Conservation (phyloP, 2,888 invertebrate genomes). For the Harpalus rufipes region DNA sequence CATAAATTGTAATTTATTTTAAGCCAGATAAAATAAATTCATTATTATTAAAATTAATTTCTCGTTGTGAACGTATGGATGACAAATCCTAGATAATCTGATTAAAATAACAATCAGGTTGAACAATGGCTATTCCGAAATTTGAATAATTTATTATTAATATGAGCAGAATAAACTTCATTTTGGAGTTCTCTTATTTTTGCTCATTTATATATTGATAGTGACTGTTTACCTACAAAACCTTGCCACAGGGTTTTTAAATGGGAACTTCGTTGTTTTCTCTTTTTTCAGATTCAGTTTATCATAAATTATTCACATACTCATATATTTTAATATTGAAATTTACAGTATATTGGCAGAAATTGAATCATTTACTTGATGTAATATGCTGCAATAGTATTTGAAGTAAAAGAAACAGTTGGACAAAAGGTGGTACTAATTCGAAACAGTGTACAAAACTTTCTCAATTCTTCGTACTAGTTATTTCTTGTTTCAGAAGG, state of each 20-base stretch:
- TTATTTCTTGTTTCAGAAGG: not conserved
- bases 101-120: conserved; percentile 51
- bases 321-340: not conserved
- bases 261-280: conserved; percentile 12
- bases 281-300: not conserved
- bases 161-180: conserved; percentile 19
- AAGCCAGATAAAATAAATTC: conserved; percentile 41
- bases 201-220: conserved; percentile 1
- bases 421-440: not conserved
- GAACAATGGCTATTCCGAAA: conserved; percentile 15
- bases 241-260: not conserved
- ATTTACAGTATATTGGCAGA: not conserved
- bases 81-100: conserved; percentile 41
- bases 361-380: not conserved
- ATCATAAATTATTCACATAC: not conserved
- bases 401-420: not conserved
- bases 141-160: conserved; percentile 47
- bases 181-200: conserved; percentile 12
- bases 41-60: conserved; percentile 44
- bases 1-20: conserved; percentile 41
- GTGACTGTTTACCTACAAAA: not conserved
- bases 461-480: not conserved
- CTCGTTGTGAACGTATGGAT: conserved; percentile 36
- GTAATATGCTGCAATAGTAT: not conserved
- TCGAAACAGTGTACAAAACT: conserved; percentile 1